These are phyloP conservation scores for Sarcophaga peregrina DNA, from an alignment of 1,140 invertebrate genomes.

Conservation along the genomic window DNA sequence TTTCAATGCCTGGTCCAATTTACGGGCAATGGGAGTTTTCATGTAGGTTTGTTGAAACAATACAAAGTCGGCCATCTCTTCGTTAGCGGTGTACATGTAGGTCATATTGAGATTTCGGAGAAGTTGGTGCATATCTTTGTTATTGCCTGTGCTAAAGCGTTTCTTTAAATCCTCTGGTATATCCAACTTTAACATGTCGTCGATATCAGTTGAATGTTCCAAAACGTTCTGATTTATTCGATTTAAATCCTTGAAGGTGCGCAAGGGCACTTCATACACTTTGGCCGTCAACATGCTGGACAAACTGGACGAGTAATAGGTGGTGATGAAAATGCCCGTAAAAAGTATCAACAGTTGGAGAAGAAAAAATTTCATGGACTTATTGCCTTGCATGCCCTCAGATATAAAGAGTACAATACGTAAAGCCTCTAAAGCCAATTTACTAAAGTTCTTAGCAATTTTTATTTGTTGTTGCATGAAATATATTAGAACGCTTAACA, in stretches of 20 bases:
- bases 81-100: not conserved
- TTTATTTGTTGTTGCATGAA: not conserved
- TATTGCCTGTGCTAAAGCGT: not conserved
- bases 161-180: not conserved
- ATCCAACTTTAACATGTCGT: not conserved
- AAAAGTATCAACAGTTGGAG: not conserved
- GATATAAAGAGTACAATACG: not conserved
- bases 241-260: not conserved
- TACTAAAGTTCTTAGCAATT: not conserved
- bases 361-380: not conserved
- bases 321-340: slow-evolving; percentile 5
- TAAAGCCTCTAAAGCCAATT: not conserved
- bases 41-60: not conserved
- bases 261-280: not conserved
- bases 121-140: not conserved
- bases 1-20: not conserved
- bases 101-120: not conserved
- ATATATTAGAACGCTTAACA: not conserved
- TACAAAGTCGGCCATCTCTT: not conserved
- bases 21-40: not conserved
- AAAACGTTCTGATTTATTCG: not conserved
- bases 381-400: not conserved
- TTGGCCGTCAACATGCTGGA: not conserved
- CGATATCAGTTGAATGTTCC: not conserved
- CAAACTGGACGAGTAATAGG: not conserved